Evolutionary conservation across 1,140 invertebrate genomes (phyloP).

Genomic region (Trissolcus basalis): DNA sequence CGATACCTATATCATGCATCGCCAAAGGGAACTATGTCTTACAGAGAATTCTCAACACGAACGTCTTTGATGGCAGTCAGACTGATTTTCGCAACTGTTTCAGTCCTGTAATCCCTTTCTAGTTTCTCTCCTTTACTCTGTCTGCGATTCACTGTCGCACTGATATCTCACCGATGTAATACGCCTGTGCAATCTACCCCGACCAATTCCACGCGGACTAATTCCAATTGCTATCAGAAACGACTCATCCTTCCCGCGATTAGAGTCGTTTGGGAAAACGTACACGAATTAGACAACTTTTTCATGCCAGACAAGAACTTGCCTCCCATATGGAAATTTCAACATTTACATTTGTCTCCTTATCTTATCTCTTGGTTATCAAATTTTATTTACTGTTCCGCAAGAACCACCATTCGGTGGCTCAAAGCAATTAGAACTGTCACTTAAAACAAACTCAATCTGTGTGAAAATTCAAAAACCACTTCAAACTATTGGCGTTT

Average conservation of each 20-base stretch:
- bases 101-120: conserved; percentile 49
- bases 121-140: conserved; percentile 49
- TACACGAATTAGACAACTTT: conserved; percentile 56
- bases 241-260: conserved; percentile 43
- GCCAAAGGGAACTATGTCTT: conserved; percentile 65
- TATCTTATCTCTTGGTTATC: conserved; percentile 29
- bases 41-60: conserved; percentile 69
- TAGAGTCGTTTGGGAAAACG: conserved; percentile 48
- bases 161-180: conserved; percentile 60
- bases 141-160: conserved; percentile 52
- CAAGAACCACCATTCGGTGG: too few relatives aligned
- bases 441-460: too few relatives aligned
- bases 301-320: conserved; percentile 50
- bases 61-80: conserved; percentile 70
- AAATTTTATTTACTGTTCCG: conserved; percentile 42
- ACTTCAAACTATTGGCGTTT: too few relatives aligned
- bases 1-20: conserved; percentile 47
- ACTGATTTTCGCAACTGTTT: conserved; percentile 67
- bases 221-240: conserved; percentile 57
- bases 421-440: too few relatives aligned
- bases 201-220: conserved; percentile 53
- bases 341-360: conserved; percentile 43
- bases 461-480: too few relatives aligned
- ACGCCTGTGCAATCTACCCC: conserved; percentile 56
- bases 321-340: conserved; percentile 51